Percentiles rank a stretch among this genome's conserved stretches.
Evolutionary conservation across 2,797 vertebrate species (phyloP).

Genomic region (Pseudopleuronectes americanus): DNA sequence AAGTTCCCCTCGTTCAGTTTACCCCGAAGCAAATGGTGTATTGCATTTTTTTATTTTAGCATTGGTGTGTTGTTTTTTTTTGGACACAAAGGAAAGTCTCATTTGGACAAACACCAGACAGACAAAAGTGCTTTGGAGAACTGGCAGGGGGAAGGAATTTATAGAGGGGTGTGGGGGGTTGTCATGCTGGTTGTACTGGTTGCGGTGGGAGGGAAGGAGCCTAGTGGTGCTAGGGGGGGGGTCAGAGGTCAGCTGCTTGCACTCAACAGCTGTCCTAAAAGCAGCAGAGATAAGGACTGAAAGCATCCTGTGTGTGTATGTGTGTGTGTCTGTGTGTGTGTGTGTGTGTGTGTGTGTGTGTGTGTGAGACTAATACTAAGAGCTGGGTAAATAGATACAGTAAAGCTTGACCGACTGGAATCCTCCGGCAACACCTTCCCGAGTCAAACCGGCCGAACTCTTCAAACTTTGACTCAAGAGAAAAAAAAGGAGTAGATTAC

Average conservation of each 20-base stretch:
- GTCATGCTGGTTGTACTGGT: conserved; percentile 65
- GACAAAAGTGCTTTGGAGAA: conserved; percentile 70
- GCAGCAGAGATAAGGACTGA: conserved; percentile 88
- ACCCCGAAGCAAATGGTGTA: neutral
- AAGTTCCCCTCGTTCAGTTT: neutral
- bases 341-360: conserved; percentile 25
- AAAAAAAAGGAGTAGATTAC: conserved; percentile 58
- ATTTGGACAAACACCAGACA: conserved; percentile 60
- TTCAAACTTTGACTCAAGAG: conserved; percentile 57
- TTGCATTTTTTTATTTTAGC: neutral
- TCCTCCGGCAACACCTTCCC: conserved; percentile 44
- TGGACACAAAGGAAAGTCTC: conserved; percentile 37
- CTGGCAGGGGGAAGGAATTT: conserved; percentile 81
- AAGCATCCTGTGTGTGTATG: conserved; percentile 89
- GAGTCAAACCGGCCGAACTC: conserved; percentile 11
- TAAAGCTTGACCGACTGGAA: conserved; percentile 78
- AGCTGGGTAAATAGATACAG: conserved; percentile 83
- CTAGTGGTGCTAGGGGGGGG: conserved; percentile 61
- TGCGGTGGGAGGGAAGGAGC: conserved; percentile 70
- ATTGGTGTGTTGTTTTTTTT: conserved; percentile 11
- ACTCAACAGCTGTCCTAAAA: conserved; percentile 90
- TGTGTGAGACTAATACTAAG: conserved; percentile 72
- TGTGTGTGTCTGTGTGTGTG: conserved; percentile 9
- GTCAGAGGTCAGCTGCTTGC: conserved; percentile 89
- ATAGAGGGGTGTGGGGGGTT: conserved; percentile 79